Conservation (phyloP, 92 coral and sea anemone species). For the Paramuricea clavata region DNA sequence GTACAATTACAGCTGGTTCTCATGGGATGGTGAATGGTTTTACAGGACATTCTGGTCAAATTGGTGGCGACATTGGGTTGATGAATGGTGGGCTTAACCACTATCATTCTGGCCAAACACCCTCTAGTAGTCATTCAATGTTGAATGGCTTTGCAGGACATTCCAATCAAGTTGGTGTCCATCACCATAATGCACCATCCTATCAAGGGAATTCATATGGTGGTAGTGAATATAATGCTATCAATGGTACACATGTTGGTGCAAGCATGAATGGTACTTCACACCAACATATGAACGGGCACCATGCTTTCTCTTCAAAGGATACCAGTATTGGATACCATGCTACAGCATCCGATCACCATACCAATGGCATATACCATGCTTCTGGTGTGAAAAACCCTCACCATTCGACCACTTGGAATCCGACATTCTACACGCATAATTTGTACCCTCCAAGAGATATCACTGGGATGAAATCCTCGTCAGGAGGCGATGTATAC, state of each 20-base stretch:
- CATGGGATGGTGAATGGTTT: constrained; percentile 11
- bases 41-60: not conserved
- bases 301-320: not conserved
- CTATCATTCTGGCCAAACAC: too few relatives aligned
- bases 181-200: not conserved
- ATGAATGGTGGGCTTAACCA: not conserved
- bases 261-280: not conserved
- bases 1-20: not conserved
- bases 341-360: not conserved
- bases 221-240: not conserved
- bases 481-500: constrained; percentile 69
- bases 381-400: not conserved
- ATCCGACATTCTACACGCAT: constrained; percentile 20
- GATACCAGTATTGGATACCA: not conserved
- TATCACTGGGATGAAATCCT: not conserved
- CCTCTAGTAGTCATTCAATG: too few relatives aligned
- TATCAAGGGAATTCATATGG: not conserved
- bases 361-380: not conserved
- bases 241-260: not conserved
- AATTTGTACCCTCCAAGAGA: not conserved
- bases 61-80: not conserved
- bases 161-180: too few relatives aligned
- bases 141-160: too few relatives aligned
- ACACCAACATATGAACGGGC: not conserved
- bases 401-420: not conserved